Percentiles rank a stretch among this genome's conserved stretches.
phyloP scores from a whole-genome alignment of 2,113 vertebrate species.

The Gila orcuttii region DNA sequence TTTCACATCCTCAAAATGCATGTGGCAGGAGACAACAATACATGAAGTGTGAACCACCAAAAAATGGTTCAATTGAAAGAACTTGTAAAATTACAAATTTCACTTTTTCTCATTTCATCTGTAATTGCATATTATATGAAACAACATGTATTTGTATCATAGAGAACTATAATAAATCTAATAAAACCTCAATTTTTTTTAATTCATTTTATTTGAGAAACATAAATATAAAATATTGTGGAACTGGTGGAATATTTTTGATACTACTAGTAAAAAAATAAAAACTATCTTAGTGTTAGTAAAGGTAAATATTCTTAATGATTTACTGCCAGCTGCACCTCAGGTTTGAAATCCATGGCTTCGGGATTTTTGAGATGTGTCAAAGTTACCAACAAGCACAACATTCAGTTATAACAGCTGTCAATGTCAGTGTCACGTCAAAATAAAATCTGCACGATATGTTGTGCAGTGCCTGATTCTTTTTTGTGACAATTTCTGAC shows the following conservation, averaged over 20 bases:
- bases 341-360: background rate
- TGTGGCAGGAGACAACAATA: slow-evolving; percentile 13
- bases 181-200: background rate
- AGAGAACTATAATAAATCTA: background rate
- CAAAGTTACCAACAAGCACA: slow-evolving; percentile 20
- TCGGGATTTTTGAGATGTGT: slow-evolving; percentile 2
- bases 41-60: background rate
- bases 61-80: background rate
- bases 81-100: background rate
- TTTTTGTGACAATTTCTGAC: background rate
- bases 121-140: background rate
- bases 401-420: slow-evolving; percentile 32
- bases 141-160: background rate
- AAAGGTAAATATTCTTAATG: background rate
- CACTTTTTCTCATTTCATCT: background rate
- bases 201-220: background rate
- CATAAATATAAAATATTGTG: background rate
- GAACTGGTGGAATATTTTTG: background rate
- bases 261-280: no score
- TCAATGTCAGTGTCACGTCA: slow-evolving; percentile 22
- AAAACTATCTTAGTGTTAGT: background rate
- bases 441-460: background rate
- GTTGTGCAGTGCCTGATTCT: background rate
- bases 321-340: background rate
- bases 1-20: background rate